A percentile compares a stretch with the other conserved stretches of the same genome.
Evolutionary conservation across 2,113 vertebrate species (phyloP).

Genomic region (Centropus bengalensis): DNA sequence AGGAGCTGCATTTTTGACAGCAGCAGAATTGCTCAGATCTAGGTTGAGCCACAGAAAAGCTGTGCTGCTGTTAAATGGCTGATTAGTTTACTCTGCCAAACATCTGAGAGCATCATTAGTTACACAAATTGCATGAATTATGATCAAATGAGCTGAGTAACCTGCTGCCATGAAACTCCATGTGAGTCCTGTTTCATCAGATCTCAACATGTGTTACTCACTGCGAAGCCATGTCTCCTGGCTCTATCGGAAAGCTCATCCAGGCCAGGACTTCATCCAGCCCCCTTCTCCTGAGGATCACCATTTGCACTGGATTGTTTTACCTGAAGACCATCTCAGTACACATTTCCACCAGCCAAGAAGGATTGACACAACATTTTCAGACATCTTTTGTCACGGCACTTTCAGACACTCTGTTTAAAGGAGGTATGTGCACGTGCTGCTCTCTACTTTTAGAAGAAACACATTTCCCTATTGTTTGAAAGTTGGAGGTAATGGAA

Average conservation of each 20-base stretch:
- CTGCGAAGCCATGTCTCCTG: not conserved
- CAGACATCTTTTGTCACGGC: not conserved
- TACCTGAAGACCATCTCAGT: not conserved
- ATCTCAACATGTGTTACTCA: slow-evolving; percentile 55
- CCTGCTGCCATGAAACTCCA: slow-evolving; percentile 55
- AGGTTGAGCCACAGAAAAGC: slow-evolving; percentile 15
- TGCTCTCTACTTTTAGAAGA: not conserved
- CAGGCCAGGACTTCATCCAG: not conserved
- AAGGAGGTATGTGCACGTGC: not conserved
- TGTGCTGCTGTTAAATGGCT: slow-evolving; percentile 53
- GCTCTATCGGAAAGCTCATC: not conserved
- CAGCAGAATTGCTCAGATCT: not conserved
- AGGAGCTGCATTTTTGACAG: not conserved
- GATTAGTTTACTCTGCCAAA: slow-evolving; percentile 71
- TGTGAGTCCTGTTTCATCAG: slow-evolving; percentile 24
- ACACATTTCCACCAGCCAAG: not conserved
- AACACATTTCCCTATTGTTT: not conserved
- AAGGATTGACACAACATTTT: not conserved
- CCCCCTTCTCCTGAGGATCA: not conserved
- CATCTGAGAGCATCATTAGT: slow-evolving; percentile 71
- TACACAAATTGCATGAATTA: slow-evolving; percentile 66
- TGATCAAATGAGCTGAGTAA: slow-evolving; percentile 61
- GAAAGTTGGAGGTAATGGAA: not conserved
- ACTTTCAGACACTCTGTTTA: not conserved
- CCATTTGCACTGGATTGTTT: not conserved